phyloP scores from a whole-genome alignment of 2,888 invertebrate species.

The Artemia sinica region DNA sequence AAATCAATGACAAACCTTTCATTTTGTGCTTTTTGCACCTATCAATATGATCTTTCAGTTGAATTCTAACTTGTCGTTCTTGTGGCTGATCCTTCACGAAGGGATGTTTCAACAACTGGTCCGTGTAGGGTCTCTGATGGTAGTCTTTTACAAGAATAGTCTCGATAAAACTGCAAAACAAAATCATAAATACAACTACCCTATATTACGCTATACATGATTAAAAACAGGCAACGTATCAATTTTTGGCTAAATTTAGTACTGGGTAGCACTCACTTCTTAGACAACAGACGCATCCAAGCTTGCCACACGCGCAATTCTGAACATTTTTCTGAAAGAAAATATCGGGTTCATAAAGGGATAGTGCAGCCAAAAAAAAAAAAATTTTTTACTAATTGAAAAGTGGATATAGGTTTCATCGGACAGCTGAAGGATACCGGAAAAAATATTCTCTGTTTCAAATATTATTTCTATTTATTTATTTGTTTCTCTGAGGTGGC shows the following conservation, averaged over 20 bases:
- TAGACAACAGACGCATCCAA: too few species aligned
- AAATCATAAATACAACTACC: conserved; percentile 16
- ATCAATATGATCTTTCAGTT: conserved; percentile 98
- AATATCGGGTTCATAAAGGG: too few species aligned
- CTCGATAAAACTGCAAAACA: conserved; percentile 63
- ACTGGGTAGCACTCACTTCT: too few species aligned
- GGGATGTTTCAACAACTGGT: conserved; percentile 87
- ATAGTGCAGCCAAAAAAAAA: too few species aligned
- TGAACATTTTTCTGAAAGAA: too few species aligned
- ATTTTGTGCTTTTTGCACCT: conserved; percentile 85
- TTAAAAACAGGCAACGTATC: neutral
- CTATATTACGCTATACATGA: neutral
- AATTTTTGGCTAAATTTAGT: neutral
- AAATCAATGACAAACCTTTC: conserved; percentile 36
- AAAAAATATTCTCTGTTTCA: too few species aligned
- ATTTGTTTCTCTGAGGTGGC: too few species aligned
- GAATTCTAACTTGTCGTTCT: conserved; percentile 91
- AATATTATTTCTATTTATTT: too few species aligned
- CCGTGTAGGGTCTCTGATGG: conserved; percentile 93
- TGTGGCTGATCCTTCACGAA: conserved; percentile 98
- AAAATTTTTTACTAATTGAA: too few species aligned
- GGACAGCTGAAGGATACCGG: too few species aligned
- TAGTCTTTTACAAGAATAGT: conserved; percentile 97
- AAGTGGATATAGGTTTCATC: too few species aligned
- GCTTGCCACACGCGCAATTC: too few species aligned